A percentile compares a stretch with the other conserved stretches of the same genome.
Conservation (phyloP, 2,888 invertebrate genomes). For the Plagiodera versicolora region DNA sequence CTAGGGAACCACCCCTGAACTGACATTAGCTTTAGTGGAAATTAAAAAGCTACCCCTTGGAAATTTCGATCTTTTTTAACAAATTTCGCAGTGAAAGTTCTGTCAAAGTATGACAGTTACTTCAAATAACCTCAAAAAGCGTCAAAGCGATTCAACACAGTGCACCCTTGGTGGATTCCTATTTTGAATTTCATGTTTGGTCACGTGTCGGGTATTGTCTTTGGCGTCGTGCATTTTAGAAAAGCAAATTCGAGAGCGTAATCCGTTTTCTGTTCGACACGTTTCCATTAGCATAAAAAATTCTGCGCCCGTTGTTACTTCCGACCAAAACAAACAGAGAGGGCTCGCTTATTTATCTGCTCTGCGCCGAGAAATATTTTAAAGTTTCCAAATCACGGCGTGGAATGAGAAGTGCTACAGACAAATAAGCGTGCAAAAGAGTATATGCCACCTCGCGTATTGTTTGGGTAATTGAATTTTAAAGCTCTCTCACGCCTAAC, state of each 20-base stretch:
- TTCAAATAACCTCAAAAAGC: no score
- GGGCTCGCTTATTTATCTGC: slow-evolving; percentile 26
- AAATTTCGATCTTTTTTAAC: no score
- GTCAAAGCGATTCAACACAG: no score
- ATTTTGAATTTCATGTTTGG: slow-evolving; percentile 14
- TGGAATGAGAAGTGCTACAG: no score
- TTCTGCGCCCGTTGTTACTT: slow-evolving; percentile 34
- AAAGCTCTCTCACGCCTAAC: slow-evolving; percentile 16
- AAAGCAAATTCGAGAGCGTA: slow-evolving; percentile 37
- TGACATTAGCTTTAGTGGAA: not conserved
- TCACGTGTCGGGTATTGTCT: slow-evolving; percentile 32
- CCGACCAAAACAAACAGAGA: slow-evolving; percentile 40
- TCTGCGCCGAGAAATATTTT: slow-evolving; percentile 34
- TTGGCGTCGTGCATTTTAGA: slow-evolving; percentile 30
- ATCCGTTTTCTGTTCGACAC: slow-evolving; percentile 39
- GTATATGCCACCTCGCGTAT: slow-evolving; percentile 29
- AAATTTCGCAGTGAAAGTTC: no score
- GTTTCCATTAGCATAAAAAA: slow-evolving; percentile 42
- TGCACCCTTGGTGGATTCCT: not conserved
- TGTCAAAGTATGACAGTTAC: no score
- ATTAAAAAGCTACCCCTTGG: not conserved
- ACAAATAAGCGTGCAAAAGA: slow-evolving; percentile 18
- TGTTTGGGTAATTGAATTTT: slow-evolving; percentile 28
- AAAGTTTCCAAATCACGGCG: slow-evolving; percentile 33
- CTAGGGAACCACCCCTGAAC: not conserved